phyloP scores from a whole-genome alignment of 2,888 invertebrate genomes.

The Drosophila koepferae region DNA sequence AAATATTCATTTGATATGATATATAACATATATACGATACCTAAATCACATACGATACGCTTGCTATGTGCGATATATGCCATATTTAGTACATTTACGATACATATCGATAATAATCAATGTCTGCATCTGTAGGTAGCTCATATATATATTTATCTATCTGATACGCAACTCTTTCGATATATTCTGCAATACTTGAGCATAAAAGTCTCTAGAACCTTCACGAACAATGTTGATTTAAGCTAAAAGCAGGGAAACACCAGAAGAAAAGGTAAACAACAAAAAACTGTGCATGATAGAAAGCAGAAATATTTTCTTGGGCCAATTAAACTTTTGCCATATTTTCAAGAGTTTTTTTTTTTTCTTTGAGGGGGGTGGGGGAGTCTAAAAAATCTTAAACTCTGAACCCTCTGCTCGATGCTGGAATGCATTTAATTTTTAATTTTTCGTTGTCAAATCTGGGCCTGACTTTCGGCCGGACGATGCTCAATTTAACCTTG shows the following conservation, averaged over 20 bases:
- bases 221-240: neutral
- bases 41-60: neutral
- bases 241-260: neutral
- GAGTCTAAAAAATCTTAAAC: neutral
- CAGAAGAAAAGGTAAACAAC: neutral
- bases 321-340: slow-evolving; percentile 65
- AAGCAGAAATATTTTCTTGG: slow-evolving; percentile 9
- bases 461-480: slow-evolving; percentile 46
- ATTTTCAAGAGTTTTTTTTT: slow-evolving; percentile 30
- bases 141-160: no score
- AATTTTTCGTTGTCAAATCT: slow-evolving; percentile 52
- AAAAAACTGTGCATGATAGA: neutral
- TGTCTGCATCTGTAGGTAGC: neutral
- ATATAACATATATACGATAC: neutral
- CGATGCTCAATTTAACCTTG: slow-evolving; percentile 74
- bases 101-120: neutral
- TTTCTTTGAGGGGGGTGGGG: neutral
- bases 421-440: slow-evolving; percentile 70
- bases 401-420: neutral
- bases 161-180: neutral
- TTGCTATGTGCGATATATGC: neutral
- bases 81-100: neutral
- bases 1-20: neutral
- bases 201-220: neutral
- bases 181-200: neutral